A percentile compares a stretch with the other conserved stretches of the same genome.
Conservation (phyloP, 1,140 invertebrate species). For the Aphelenchoides fujianensis region DNA sequence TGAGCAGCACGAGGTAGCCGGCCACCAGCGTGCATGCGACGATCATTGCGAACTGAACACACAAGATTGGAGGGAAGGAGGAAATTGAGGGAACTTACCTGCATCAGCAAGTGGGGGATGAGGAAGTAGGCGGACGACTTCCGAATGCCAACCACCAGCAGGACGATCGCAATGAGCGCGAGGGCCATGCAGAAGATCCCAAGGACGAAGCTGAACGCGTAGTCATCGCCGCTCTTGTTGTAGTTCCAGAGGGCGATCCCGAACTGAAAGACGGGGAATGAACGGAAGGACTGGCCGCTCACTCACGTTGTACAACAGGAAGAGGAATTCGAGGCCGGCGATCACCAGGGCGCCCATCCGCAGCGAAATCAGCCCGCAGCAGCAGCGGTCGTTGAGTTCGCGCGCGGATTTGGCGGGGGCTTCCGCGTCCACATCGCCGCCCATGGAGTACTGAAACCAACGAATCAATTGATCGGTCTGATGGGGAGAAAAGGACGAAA, state of each 20-base stretch:
- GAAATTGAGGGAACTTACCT: conserved; percentile 21
- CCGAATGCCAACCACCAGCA: conserved; percentile 31
- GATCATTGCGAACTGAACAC: conserved; percentile 40
- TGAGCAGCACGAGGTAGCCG: conserved; percentile 27
- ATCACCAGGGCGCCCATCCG: conserved; percentile 17
- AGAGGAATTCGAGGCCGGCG: conserved; percentile 31
- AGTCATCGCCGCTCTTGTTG: conserved; percentile 41
- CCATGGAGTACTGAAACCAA: conserved; percentile 37
- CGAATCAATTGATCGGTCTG: too few species aligned
- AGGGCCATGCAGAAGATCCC: conserved; percentile 34
- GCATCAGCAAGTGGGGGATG: conserved; percentile 38
- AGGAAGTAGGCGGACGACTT: conserved; percentile 36
- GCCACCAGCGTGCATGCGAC: conserved; percentile 16
- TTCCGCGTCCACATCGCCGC: conserved; percentile 15
- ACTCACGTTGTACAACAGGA: conserved; percentile 36
- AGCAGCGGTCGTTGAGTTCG: not conserved
- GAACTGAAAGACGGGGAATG: conserved; percentile 22
- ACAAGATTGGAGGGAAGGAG: not conserved
- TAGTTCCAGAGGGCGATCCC: conserved; percentile 19
- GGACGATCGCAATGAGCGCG: conserved; percentile 31
- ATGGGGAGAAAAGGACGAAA: not conserved
- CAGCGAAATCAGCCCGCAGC: not conserved
- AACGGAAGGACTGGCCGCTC: not conserved
- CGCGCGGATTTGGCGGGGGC: not conserved
- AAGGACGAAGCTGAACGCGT: conserved; percentile 36